Evolutionary conservation across 2,113 vertebrate genomes (phyloP).

Genomic region (Datnioides undecimradiatus): DNA sequence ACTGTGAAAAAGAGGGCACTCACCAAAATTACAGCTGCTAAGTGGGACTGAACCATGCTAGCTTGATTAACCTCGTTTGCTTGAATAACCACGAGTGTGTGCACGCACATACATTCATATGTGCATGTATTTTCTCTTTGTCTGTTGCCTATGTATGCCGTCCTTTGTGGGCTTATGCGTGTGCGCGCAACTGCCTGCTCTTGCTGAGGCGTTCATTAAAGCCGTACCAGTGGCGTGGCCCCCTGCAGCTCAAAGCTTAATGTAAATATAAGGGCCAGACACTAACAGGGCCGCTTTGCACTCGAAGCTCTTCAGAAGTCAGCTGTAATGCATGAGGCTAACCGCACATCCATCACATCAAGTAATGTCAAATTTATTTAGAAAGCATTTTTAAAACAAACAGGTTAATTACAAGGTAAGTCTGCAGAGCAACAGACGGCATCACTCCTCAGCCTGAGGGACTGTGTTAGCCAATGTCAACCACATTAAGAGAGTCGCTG

Average conservation of each 20-base stretch:
- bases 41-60: slow-evolving; percentile 1
- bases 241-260: slow-evolving; percentile 35
- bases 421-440: slow-evolving; percentile 12
- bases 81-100: slow-evolving; percentile 50
- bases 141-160: background rate
- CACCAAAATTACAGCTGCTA: slow-evolving; percentile 6
- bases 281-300: slow-evolving; percentile 35
- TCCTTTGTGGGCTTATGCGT: background rate
- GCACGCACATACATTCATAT: background rate
- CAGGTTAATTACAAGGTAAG: slow-evolving; percentile 61
- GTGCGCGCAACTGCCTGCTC: slow-evolving; percentile 4
- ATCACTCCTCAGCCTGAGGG: slow-evolving; percentile 12
- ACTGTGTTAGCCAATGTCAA: slow-evolving; percentile 1
- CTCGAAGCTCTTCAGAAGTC: slow-evolving; percentile 18
- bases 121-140: slow-evolving; percentile 7
- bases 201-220: slow-evolving; percentile 41
- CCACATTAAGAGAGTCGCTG: slow-evolving; percentile 45
- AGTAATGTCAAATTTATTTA: slow-evolving; percentile 30
- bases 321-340: background rate
- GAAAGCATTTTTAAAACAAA: slow-evolving; percentile 48
- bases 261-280: slow-evolving; percentile 36
- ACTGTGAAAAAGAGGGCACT: background rate
- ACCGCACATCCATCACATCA: slow-evolving; percentile 59
- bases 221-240: slow-evolving; percentile 1
- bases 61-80: slow-evolving; percentile 73